A percentile compares a stretch with the other conserved stretches of the same genome.
Conservation (phyloP, 2,888 invertebrate genomes). For the Xestia xanthographa region DNA sequence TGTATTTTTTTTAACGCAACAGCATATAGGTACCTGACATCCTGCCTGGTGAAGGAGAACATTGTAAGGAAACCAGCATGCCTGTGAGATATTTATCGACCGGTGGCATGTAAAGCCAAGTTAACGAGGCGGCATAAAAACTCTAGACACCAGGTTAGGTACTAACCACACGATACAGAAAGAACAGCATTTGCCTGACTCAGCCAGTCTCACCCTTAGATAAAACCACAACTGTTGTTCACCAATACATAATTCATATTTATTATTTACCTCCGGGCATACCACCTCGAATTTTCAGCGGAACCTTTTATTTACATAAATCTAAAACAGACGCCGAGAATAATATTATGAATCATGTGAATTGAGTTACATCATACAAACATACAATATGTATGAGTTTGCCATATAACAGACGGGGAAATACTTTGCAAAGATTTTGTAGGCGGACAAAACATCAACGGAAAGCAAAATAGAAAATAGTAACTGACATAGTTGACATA, state of each 20-base stretch:
- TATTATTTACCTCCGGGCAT: conserved; percentile 32
- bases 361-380: conserved; percentile 32
- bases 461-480: neutral
- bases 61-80: too few relatives aligned
- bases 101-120: too few relatives aligned
- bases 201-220: neutral
- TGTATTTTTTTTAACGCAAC: neutral
- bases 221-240: conserved; percentile 15
- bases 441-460: conserved; percentile 1
- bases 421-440: conserved; percentile 36
- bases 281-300: conserved; percentile 32
- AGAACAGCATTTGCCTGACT: neutral
- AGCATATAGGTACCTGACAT: neutral
- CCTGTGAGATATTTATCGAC: too few relatives aligned
- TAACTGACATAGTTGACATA: neutral
- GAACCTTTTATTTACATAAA: conserved; percentile 55
- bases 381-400: conserved; percentile 57
- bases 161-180: too few relatives aligned
- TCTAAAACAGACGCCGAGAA: conserved; percentile 51
- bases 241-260: conserved; percentile 48
- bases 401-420: conserved; percentile 14
- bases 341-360: conserved; percentile 56
- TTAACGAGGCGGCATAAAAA: too few relatives aligned
- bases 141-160: too few relatives aligned
- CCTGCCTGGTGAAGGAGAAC: too few relatives aligned